Percentiles rank a stretch among this genome's conserved stretches.
These are phyloP conservation scores for Phortica magna DNA, from an alignment of 2,888 invertebrate genomes.

Conservation along the genomic window DNA sequence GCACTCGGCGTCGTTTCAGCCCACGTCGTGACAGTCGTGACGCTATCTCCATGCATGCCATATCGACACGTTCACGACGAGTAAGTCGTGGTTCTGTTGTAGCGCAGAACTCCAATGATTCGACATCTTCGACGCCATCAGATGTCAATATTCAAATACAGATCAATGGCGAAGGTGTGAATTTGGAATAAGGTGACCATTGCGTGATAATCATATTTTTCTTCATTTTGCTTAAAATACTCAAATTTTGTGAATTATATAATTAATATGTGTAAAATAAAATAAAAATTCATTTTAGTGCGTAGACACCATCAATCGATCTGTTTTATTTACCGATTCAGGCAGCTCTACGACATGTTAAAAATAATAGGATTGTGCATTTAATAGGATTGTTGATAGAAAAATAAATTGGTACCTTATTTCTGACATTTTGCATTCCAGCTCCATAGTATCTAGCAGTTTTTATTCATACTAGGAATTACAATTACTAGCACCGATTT, in stretches of 20 bases:
- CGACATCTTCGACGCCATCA: slow-evolving; percentile 23
- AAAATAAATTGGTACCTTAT: no score
- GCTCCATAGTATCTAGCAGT: no score
- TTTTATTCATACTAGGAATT: no score
- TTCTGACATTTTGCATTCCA: no score
- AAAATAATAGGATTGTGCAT: no score
- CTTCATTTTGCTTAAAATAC: slow-evolving; percentile 40
- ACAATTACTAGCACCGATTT: no score
- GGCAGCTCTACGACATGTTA: no score
- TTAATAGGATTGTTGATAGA: no score
- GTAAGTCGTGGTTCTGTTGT: slow-evolving; percentile 2
- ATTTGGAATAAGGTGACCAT: slow-evolving; percentile 56
- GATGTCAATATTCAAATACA: slow-evolving; percentile 59
- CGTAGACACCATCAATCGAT: background rate
- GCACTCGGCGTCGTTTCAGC: slow-evolving; percentile 61
- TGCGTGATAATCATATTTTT: background rate
- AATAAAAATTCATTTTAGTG: slow-evolving; percentile 16
- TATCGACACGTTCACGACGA: slow-evolving; percentile 43
- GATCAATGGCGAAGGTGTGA: slow-evolving; percentile 70
- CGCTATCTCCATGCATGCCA: slow-evolving; percentile 58
- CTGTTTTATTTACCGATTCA: no score
- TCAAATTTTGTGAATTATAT: background rate
- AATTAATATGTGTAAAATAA: slow-evolving; percentile 11
- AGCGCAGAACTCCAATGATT: slow-evolving; percentile 27
- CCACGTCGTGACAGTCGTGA: slow-evolving; percentile 51